Evolutionary conservation across 2,113 vertebrate genomes (phyloP).

Genomic region (Clinocottus analis): DNA sequence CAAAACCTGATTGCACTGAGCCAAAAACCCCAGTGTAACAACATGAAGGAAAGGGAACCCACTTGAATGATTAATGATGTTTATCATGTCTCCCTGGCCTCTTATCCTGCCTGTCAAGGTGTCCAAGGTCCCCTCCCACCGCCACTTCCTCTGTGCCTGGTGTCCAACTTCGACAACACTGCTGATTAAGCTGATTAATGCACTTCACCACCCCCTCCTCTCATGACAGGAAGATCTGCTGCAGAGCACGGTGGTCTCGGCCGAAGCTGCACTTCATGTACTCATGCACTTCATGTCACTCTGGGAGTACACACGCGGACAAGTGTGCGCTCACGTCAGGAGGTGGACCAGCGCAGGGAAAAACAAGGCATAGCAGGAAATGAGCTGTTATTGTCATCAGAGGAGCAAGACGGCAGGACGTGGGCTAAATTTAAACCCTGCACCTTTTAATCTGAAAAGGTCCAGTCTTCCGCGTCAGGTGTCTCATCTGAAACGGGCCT

Average conservation of each 20-base stretch:
- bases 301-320: neutral
- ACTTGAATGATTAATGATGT: constrained; percentile 31
- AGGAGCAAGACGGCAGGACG: neutral
- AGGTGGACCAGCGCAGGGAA: constrained; percentile 4
- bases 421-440: neutral
- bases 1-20: neutral
- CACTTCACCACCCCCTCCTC: neutral
- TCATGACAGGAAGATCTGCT: constrained; percentile 46
- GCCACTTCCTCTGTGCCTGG: constrained; percentile 13
- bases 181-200: neutral
- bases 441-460: neutral
- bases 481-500: neutral
- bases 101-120: constrained; percentile 21
- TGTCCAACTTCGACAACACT: constrained; percentile 6
- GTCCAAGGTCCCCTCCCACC: neutral
- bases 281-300: neutral
- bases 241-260: neutral
- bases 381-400: constrained; percentile 11
- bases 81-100: constrained; percentile 15
- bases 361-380: constrained; percentile 22
- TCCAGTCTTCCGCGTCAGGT: neutral
- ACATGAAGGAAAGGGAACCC: neutral
- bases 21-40: constrained; percentile 8
- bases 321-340: constrained; percentile 3
- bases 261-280: constrained; percentile 31